Evolutionary conservation across 2,113 vertebrate genomes (phyloP).

Genomic region (Aegotheles bennettii): DNA sequence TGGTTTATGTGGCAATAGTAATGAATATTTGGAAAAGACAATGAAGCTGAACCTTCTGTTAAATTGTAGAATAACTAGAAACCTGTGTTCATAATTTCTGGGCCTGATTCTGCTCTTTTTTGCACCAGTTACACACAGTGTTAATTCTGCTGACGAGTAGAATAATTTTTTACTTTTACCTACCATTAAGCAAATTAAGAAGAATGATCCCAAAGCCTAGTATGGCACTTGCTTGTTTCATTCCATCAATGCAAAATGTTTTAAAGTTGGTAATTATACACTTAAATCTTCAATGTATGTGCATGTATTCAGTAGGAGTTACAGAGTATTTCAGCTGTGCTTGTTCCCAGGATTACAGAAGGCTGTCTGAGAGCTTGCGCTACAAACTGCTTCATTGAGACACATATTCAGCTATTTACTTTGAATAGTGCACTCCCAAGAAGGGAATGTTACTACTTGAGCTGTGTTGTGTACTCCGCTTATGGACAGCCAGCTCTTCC

Average conservation of each 20-base stretch:
- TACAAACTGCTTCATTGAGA: neutral
- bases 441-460: neutral
- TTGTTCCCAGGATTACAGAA: neutral
- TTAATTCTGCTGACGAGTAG: neutral
- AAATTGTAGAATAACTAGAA: conserved; percentile 36
- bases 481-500: neutral
- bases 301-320: neutral
- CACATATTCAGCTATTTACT: neutral
- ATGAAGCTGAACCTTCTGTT: conserved; percentile 11
- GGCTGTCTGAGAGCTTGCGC: neutral
- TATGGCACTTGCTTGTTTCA: neutral
- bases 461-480: neutral
- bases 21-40: neutral
- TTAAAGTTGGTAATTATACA: neutral
- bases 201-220: neutral
- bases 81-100: neutral
- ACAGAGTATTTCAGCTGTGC: neutral
- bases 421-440: neutral
- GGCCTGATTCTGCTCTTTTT: conserved; percentile 20
- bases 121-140: neutral
- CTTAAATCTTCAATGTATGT: neutral
- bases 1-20: conserved; percentile 13
- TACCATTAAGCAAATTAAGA: neutral
- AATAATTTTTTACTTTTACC: neutral
- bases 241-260: neutral